phyloP scores from a whole-genome alignment of 2,888 invertebrate genomes.

The Microchrysa polita region DNA sequence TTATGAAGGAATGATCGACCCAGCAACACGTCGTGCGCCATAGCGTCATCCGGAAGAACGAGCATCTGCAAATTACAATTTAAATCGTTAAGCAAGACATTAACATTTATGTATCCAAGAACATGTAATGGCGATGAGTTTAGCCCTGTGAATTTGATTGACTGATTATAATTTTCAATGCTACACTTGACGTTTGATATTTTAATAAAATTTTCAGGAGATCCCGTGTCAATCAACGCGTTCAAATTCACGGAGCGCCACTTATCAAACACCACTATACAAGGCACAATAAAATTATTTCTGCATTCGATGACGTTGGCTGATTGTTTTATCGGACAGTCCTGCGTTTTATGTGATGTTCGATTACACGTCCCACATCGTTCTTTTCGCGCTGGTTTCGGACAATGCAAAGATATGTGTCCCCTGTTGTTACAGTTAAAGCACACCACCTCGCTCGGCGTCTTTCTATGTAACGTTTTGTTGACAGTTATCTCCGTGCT shows the following conservation, averaged over 20 bases:
- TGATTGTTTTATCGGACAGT: neutral
- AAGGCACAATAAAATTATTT: neutral
- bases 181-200: neutral
- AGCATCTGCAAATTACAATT: neutral
- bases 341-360: neutral
- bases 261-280: neutral
- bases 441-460: too few relatives aligned
- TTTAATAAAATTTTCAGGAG: neutral
- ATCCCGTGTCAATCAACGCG: neutral
- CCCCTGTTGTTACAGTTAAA: too few relatives aligned
- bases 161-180: neutral
- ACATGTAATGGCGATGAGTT: neutral
- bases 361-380: conserved; percentile 25
- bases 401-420: conserved; percentile 2
- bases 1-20: neutral
- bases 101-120: neutral
- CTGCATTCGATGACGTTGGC: neutral
- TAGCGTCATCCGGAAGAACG: neutral
- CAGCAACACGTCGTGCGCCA: neutral
- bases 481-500: too few relatives aligned
- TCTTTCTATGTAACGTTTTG: too few relatives aligned
- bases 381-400: conserved; percentile 38
- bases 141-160: neutral
- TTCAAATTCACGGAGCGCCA: neutral
- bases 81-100: neutral